Evolutionary conservation across 2,888 invertebrate genomes (phyloP), one percentile per base, ranked within the genome.

Genomic region (Tenodera sinensis): DNA sequence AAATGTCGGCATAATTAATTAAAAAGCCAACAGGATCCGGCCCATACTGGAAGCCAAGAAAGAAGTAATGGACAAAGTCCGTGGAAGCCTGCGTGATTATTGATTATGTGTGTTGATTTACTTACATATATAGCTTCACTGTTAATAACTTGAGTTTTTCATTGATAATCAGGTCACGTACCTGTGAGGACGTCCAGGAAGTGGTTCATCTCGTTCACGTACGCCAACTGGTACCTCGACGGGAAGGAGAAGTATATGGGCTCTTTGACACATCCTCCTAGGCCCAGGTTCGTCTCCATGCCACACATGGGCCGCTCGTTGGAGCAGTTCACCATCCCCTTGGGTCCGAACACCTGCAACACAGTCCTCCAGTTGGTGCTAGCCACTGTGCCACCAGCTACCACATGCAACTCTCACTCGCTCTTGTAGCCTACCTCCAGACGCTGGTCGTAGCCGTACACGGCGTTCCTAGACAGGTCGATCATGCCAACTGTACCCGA

Each of bases 381-480:
- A 20, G 4, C 14, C 54, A 54, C 15, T 14, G 15, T 15, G 15
- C 54, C 15, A n/a, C n/a, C n/a, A n/a, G n/a, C 54, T 20, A 25
- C 20, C 54, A 20, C 20, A 71, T 71, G 4, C 8, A 20, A 71
- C 20, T 20, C 25, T 34, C n/a, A 25, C 71, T 28, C 25, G n/a
- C 25, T 12, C 3, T 4, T 3, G 27, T 9, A 54, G 3, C 89
- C 87, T 87, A 93, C 93, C 93, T 96, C 96, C 0, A 96, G 92
- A 90, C 96, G 94, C 92, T 96, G 96, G 91, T 96, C 96, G 91
- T 96, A 96, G 2, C 96, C 96, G 91, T 95, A 96, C 20, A 93
- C 93, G 71, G 95, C 94, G 92, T 94, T 95, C 71, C 96, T 93
- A 91, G 95, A 95, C 89, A 95, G 93, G 92, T 96, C 96, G 84